phyloP scores from a whole-genome alignment of 2,113 vertebrate species.

The Pseudolaguvia tuberculata region DNA sequence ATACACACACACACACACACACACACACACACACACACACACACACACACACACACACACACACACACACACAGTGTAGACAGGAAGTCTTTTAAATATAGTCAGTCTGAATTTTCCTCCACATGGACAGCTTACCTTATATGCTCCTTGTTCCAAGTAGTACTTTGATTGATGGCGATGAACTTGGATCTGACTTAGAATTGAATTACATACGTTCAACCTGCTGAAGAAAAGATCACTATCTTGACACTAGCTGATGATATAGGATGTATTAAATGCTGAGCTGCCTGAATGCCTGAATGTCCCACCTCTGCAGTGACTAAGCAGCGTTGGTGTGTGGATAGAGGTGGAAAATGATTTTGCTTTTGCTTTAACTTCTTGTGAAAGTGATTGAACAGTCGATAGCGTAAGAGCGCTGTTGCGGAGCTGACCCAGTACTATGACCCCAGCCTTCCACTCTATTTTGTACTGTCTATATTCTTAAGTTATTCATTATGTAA shows the following conservation, averaged over 20 bases:
- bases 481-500: too few species aligned
- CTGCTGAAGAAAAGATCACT: constrained; percentile 24
- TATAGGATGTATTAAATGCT: not conserved
- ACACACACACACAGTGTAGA: not conserved
- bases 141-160: not conserved
- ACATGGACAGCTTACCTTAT: constrained; percentile 3
- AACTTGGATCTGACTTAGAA: constrained; percentile 18
- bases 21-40: too few species aligned
- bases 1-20: too few species aligned
- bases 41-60: too few species aligned
- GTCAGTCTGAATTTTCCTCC: constrained; percentile 11
- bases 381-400: too few species aligned
- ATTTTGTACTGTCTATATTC: too few species aligned
- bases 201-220: not conserved
- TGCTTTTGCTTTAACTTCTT: not conserved
- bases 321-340: not conserved
- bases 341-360: not conserved
- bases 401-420: too few species aligned
- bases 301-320: not conserved
- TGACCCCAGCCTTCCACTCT: too few species aligned
- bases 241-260: not conserved
- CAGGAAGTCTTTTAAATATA: constrained; percentile 18
- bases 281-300: not conserved
- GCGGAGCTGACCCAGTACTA: too few species aligned
- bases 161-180: not conserved